Evolutionary conservation across 2,797 vertebrate genomes (phyloP).

Genomic region (Synanceia verrucosa): DNA sequence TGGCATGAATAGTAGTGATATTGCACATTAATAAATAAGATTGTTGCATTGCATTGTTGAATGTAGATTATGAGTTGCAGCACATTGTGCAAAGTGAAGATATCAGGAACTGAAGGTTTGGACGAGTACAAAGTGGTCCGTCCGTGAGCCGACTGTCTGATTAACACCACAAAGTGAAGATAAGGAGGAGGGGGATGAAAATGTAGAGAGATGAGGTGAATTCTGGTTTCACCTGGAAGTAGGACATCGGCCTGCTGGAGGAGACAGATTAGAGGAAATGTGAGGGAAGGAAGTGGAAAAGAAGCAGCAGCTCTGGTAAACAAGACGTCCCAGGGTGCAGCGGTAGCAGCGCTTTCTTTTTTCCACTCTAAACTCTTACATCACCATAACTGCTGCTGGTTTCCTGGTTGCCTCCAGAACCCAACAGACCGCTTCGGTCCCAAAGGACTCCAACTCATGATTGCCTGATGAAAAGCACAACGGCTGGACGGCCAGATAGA

Average conservation of each 20-base stretch:
- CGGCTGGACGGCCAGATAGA: conserved; percentile 24
- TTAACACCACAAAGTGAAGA: conserved; percentile 27
- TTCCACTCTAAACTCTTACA: conserved; percentile 63
- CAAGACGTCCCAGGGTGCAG: conserved; percentile 71
- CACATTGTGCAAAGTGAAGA: too few relatives aligned
- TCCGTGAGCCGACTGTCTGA: conserved; percentile 43
- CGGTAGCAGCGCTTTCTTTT: conserved; percentile 48
- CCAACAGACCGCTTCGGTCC: conserved; percentile 41
- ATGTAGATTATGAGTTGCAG: too few relatives aligned
- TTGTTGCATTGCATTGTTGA: too few relatives aligned
- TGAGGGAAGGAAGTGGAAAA: conserved; percentile 37
- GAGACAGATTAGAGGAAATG: conserved; percentile 17
- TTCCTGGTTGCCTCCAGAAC: conserved; percentile 60
- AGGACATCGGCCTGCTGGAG: background rate
- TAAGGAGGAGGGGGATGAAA: background rate
- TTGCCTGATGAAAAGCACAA: conserved; percentile 52
- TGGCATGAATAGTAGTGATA: too few relatives aligned
- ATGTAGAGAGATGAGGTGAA: background rate
- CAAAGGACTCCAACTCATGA: conserved; percentile 52
- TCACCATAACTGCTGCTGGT: conserved; percentile 55
- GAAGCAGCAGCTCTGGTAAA: conserved; percentile 56
- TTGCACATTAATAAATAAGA: too few relatives aligned
- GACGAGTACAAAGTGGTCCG: conserved; percentile 11
- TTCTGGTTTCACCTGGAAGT: conserved; percentile 26
- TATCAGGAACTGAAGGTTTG: conserved; percentile 26